Base-by-base conservation (phyloP, 1,140 invertebrate genomes). In the Neomicropteryx cornuta region DNA sequence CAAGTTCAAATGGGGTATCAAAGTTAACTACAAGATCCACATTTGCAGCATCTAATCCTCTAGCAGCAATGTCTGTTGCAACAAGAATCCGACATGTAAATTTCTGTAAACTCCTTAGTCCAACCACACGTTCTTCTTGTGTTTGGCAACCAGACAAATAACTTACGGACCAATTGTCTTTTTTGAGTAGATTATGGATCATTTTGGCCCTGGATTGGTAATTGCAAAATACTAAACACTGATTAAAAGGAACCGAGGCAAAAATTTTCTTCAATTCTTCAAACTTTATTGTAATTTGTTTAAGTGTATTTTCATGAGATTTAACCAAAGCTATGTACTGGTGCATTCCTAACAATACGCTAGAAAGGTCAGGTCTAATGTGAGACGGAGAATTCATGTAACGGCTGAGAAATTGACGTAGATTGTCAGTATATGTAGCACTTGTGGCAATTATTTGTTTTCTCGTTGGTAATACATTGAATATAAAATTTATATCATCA, bases 11-110 rank as follows among this genome's bases (percentile, higher is more conserved):
- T 2, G 96, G 90, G 27, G 84, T 56, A 58, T 97, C 94, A 50
- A 97, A 73, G 64, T 97, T 97, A 6, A 99, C 76, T 1, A 98
- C 83, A 28, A 98, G 65, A 70, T 98, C 87, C 5, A 97, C 81
- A 69, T 92, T 85, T 36, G 84, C 76, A 6, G 82, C 83, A 72
- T 99, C 95, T 47, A 98, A 88, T 11, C 95, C 83, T 46, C 83
- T 70, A 17, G 86, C 76, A 35, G 81, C 79, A 51, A 97, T 66
- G 74, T 97, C 91, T 2, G 92, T 97, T n/a, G 90, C 81, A 28
- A 97, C 67, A 20, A 97, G 67, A 47, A 95, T 81, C 50, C 87
- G 74, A 57, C 83, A 84, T 52, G 83, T 74, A 47, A 81, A 88
- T 36, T 73, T 66, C 51, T 85, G 83, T 32, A 96, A 73, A 46